phyloP scores from a whole-genome alignment of 2,113 vertebrate species.

The Spermophilus dauricus region DNA sequence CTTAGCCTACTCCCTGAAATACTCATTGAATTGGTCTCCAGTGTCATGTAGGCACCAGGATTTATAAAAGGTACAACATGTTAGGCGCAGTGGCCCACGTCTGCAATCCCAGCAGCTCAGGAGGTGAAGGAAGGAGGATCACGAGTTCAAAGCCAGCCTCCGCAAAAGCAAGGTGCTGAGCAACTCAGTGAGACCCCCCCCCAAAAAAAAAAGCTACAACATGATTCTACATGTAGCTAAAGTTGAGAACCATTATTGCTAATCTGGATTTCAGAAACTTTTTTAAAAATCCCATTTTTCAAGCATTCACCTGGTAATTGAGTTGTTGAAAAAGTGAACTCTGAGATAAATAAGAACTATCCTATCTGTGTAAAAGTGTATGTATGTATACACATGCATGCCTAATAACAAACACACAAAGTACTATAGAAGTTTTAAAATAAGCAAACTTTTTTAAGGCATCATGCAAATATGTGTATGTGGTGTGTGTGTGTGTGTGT shows the following conservation, averaged over 20 bases:
- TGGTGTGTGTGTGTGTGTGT: not conserved
- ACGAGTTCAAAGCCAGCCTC: no score
- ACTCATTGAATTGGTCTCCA: constrained; percentile 1
- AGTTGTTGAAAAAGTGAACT: not conserved
- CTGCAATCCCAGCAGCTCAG: no score
- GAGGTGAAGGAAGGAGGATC: no score
- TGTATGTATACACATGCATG: not conserved
- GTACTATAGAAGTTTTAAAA: constrained; percentile 42
- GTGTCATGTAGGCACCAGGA: not conserved
- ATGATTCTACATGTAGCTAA: not conserved
- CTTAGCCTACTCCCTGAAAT: not conserved
- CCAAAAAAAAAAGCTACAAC: not conserved
- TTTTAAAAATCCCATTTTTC: not conserved
- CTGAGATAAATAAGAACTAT: constrained; percentile 30
- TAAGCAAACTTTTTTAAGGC: constrained; percentile 20
- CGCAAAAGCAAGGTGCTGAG: no score
- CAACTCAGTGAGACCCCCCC: no score
- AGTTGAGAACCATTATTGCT: not conserved
- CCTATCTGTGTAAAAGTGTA: not conserved
- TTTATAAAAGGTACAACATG: not conserved
- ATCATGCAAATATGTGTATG: not conserved
- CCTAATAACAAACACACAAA: not conserved
- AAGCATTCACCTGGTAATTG: not conserved
- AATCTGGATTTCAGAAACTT: not conserved
- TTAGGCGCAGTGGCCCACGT: no score